These are phyloP conservation scores for Felis catus DNA, from an alignment of 2,113 vertebrate genomes.

Conservation along the genomic window F.catus_Fca126_mat1.0 CM031419.1:184122501-184123000, in stretches of 20 bases:
- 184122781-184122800: constrained; percentile 87
- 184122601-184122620: constrained; percentile 96
- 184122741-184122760: constrained; percentile 95
- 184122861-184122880: constrained; percentile 95
- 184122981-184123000: constrained; percentile 95
- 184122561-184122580: constrained; percentile 97
- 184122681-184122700: constrained; percentile 94
- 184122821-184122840: constrained; percentile 95
- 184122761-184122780: constrained; percentile 94
- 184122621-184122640: constrained; percentile 98
- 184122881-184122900: constrained; percentile 93
- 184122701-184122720: constrained; percentile 93
- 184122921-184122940: constrained; percentile 92
- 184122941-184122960: constrained; percentile 90
- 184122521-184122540: constrained; percentile 96
- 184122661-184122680: constrained; percentile 93
- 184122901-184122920: constrained; percentile 92
- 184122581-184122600: constrained; percentile 94
- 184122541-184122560: constrained; percentile 95
- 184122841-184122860: constrained; percentile 94
- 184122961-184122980: constrained; percentile 86
- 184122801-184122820: constrained; percentile 93
- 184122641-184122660: constrained; percentile 96
- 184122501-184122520: constrained; percentile 92
- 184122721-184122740: constrained; percentile 95